Base-by-base conservation (phyloP, 1,140 invertebrate genomes). In the Hyles euphorbiae region DNA sequence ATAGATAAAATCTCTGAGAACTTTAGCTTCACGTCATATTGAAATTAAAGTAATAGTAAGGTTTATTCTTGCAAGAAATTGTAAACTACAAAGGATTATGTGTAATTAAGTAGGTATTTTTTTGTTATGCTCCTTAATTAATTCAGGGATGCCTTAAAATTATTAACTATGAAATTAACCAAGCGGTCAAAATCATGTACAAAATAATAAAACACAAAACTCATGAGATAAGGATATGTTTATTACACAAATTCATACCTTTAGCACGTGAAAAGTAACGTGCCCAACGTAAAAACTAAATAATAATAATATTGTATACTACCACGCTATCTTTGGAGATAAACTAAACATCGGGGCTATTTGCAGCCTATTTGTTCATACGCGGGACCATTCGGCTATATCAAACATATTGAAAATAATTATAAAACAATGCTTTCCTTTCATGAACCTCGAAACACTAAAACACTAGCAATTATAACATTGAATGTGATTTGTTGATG, bases 301-400 rank as follows among this genome's bases (percentile, higher is more conserved):
- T 12, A 72, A 79, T 74, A 73, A 72, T 67, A 80, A 76, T 76
- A 78, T 78, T 78, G 70, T 85, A 83, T 74, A 79, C 74, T 84
- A 85, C 79, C 74, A 72, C 78, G 66, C 78, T 85, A 87, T 87
- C 84, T 87, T 87, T 87, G 84, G 84, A 87, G 85, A 82, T 83
- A 54, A 83, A 84, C 73, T 78, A 83, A 83, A 78, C 72, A 74
- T 78, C 74, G 65, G 76, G 77, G 68, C 67, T 72, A 72, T 77
- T 67, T 67, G 36, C 36, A 40, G 36, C 36, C 62, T 60, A 68
- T 76, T 78, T 80, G 80, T 79, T 82, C 76, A 62, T 60, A 69
- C 59, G 48, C 45, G 60, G 58, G 43, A 5, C 36, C 36, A 5
- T 40, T 40, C 36, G 8, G 4, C 0, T 40, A 40, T 40, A 40